Evolutionary conservation across 2,797 vertebrate genomes (phyloP), one percentile per base, ranked within the genome.

Genomic region (Atherinosoma microstoma): DNA sequence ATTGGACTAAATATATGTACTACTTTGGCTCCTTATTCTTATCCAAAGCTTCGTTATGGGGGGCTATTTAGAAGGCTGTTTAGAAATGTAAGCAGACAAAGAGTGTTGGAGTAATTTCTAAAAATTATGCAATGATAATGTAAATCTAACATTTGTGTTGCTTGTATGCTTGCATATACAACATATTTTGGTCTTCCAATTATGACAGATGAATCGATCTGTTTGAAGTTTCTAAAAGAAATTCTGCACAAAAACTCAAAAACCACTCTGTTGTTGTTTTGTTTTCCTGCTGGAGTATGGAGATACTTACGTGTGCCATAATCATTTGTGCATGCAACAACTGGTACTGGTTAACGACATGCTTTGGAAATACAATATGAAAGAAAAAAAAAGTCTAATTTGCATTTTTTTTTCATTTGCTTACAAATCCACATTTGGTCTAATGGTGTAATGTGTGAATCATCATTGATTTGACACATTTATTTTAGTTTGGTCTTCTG

Each of bases 1-100:
- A 83, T 79, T 81, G 24, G 84, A 87, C 82, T 66, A 68, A 73
- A 78, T 87, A 65, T 62, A 59, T 71, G 62, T 56, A 58, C 45
- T 32, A 12, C 22, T 57, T 36, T 66, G 35, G 15, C 47, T 7
- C 4, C 56, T 72, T 1, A 12, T 45, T 29, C 10, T 63, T 36
- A 45, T 64, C 6, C 51, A 63, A 60, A 32, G 32, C 60, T 59
- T 4, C 32, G 24, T 27, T 27, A 27, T 35, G 34, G 42, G 42
- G 16, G 42, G 38, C 38, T 45, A 45, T 45, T 45, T 45, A 45
- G 16, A 45, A 18, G 4, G 6, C 16, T 45, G 20, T 45, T 47
- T 47, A 20, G 9, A 47, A 60, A 20, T 6, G 16, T 10, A 27
- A 61, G 22, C 30, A 63, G 36, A 51, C 20, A 9, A 3, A 27